Evolutionary conservation across 1,140 invertebrate genomes (phyloP).

Genomic region (Melipona quadrifasciata): DNA sequence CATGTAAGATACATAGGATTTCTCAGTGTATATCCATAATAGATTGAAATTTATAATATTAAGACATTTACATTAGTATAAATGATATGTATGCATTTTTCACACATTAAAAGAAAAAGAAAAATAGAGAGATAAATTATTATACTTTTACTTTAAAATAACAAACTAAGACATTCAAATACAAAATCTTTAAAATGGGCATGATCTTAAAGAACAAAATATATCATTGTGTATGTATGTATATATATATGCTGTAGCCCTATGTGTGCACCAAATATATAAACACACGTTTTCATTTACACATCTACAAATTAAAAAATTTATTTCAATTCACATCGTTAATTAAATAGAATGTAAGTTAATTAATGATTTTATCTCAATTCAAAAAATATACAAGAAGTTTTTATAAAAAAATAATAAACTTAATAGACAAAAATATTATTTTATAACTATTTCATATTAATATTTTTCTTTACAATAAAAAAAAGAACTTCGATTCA

Average conservation of each 20-base stretch:
- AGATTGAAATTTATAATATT: neutral
- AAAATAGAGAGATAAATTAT: neutral
- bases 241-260: too few species aligned
- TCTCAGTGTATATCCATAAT: neutral
- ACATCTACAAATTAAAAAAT: slow-evolving; percentile 5
- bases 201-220: neutral
- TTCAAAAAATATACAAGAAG: neutral
- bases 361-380: neutral
- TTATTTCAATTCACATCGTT: neutral
- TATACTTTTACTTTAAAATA: neutral
- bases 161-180: neutral
- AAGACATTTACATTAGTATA: neutral
- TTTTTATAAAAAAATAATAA: slow-evolving; percentile 20
- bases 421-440: slow-evolving; percentile 1
- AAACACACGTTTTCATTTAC: neutral
- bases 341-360: neutral
- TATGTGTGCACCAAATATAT: slow-evolving; percentile 2
- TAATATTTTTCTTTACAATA: neutral
- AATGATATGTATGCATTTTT: slow-evolving; percentile 8
- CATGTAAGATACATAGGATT: slow-evolving; percentile 30
- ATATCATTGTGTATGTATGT: neutral
- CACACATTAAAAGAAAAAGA: neutral
- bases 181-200: neutral
- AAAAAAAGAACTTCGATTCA: neutral
- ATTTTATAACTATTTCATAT: slow-evolving; percentile 6